Evolutionary conservation across 2,888 invertebrate species (phyloP), one percentile per base, ranked within the genome.

Genomic region (Cataglyphis livida): DNA sequence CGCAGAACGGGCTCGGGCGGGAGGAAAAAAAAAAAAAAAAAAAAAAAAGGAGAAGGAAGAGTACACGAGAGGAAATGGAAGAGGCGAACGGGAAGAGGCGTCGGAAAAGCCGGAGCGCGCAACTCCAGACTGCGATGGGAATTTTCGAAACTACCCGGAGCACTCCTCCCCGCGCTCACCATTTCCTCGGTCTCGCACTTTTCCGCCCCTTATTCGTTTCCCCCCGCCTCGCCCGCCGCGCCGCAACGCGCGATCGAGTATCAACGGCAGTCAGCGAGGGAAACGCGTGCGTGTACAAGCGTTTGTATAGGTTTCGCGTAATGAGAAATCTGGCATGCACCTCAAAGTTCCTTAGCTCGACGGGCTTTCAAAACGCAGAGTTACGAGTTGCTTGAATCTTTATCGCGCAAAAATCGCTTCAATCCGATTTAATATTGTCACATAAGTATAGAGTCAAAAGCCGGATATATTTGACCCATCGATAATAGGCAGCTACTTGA

Each of bases 31-130:
- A 32, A 32, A 32, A 32, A 32, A 32, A 35, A 35, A 6, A 6
- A 32, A 32, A n/a, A 79, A 81, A 85, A 81, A 81, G 82, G 81
- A 79, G 71, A 81, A 76, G 59, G 59, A 83, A 70, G 68, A 82
- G 71, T 65, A 83, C 51, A 7, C 68, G 68, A 81, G 86, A 89
- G 88, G 87, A 87, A 89, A 89, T 85, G 86, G 88, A 84, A 88
- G 86, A 87, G 86, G 87, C 84, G 83, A 82, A 85, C 74, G 79
- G 71, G 78, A 66, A 75, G 83, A 85, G 65, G 83, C 81, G 84
- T 81, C 86, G 81, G 81, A 75, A 82, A 90, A 90, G 84, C 82
- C 86, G 86, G 83, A 51, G 81, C 78, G 79, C 75, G 81, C 84
- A 71, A 73, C 82, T 79, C 66, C 71, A 65, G 68, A 83, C 54